phyloP scores from a whole-genome alignment of 2,113 vertebrate genomes.

The Cervus canadensis region DNA sequence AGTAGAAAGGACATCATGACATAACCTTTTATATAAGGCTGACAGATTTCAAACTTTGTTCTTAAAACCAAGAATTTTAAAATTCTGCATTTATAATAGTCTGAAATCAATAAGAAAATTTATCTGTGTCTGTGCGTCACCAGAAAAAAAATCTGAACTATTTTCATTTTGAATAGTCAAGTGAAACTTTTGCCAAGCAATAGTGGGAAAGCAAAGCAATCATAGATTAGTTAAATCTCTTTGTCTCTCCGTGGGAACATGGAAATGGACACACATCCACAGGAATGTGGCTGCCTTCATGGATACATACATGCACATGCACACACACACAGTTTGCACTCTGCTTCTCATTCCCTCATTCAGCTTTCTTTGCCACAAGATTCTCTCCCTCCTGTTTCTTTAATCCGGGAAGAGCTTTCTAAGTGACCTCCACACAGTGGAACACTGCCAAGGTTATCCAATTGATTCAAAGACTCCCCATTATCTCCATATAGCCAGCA shows the following conservation, averaged over 20 bases:
- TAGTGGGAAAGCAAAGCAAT: not conserved
- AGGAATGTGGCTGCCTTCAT: not conserved
- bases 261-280: not conserved
- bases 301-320: not conserved
- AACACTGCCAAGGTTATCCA: constrained; percentile 19
- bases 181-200: not conserved
- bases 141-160: not conserved
- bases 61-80: not conserved
- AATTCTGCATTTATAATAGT: not conserved
- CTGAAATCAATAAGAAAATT: not conserved
- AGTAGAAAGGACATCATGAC: not conserved
- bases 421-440: constrained; percentile 5
- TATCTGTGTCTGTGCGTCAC: not conserved
- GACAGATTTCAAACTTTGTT: constrained; percentile 10
- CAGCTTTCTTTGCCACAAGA: not conserved
- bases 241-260: accelerated
- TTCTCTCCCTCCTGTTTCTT: not conserved
- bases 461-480: not conserved
- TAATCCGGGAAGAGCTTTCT: not conserved
- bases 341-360: not conserved
- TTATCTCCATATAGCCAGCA: constrained; percentile 2
- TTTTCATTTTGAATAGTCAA: not conserved
- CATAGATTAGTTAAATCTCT: not conserved
- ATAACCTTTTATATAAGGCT: not conserved
- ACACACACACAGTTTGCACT: not conserved